Evolutionary conservation across 2,888 invertebrate genomes (phyloP).

Genomic region (Chrysolina oricalcia): DNA sequence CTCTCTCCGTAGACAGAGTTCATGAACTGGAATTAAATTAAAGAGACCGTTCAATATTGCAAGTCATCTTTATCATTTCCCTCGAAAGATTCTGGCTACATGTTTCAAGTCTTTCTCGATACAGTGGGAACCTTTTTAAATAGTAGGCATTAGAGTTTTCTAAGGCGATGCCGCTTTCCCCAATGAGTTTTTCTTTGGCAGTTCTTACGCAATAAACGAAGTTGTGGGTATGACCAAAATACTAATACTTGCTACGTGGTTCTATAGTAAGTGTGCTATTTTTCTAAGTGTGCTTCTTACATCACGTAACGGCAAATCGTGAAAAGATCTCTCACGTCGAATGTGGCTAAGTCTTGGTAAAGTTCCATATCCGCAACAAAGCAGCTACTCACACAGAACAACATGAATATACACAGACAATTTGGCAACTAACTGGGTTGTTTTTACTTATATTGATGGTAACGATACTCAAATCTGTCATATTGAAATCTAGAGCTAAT

Average conservation of each 20-base stretch:
- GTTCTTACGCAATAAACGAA: too few relatives aligned
- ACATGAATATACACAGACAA: conserved; percentile 16
- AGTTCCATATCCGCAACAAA: conserved; percentile 82
- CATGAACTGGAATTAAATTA: too few relatives aligned
- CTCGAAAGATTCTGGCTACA: too few relatives aligned
- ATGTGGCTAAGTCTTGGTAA: conserved; percentile 77
- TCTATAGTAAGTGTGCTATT: background rate
- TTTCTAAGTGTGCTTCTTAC: conserved; percentile 74
- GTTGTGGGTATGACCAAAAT: background rate
- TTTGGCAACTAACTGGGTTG: too few relatives aligned
- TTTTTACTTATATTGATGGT: too few relatives aligned
- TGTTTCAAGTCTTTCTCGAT: background rate
- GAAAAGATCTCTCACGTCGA: conserved; percentile 84
- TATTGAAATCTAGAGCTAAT: too few relatives aligned
- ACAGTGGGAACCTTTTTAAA: background rate
- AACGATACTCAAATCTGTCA: too few relatives aligned
- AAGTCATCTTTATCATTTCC: too few relatives aligned
- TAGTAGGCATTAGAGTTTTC: background rate
- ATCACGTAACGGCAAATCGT: conserved; percentile 87
- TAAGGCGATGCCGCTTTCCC: too few relatives aligned
- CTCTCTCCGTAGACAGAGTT: too few relatives aligned
- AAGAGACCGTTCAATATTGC: too few relatives aligned
- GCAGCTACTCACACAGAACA: conserved; percentile 76
- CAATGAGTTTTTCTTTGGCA: too few relatives aligned
- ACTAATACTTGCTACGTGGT: background rate